These are phyloP conservation scores for Flexamia atlantica DNA, from an alignment of 2,888 invertebrate species.

Conservation along the genomic window DNA sequence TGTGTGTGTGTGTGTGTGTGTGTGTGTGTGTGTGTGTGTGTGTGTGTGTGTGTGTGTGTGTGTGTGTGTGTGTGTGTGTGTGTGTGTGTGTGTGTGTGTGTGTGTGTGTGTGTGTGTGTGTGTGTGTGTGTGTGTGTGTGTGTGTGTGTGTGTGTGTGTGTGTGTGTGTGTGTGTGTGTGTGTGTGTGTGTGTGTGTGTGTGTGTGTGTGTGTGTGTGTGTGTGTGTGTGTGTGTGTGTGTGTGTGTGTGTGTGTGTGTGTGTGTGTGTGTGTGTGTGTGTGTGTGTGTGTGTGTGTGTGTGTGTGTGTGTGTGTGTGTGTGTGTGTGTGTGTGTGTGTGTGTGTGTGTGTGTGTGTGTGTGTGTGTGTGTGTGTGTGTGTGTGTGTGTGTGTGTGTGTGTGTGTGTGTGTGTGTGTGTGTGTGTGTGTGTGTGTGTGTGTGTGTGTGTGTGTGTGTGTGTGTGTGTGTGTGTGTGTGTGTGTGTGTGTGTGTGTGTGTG, in stretches of 20 bases:
- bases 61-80: constrained; percentile 36
- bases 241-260: constrained; percentile 36
- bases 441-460: constrained; percentile 45
- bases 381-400: constrained; percentile 45
- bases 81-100: constrained; percentile 36
- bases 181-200: constrained; percentile 36
- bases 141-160: constrained; percentile 36
- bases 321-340: constrained; percentile 45
- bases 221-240: constrained; percentile 36
- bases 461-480: constrained; percentile 45
- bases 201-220: constrained; percentile 36
- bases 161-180: constrained; percentile 36
- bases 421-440: constrained; percentile 45
- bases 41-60: constrained; percentile 36
- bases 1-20: constrained; percentile 36
- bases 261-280: constrained; percentile 36
- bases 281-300: constrained; percentile 36
- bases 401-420: constrained; percentile 45
- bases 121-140: constrained; percentile 36
- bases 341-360: constrained; percentile 45
- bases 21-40: constrained; percentile 36
- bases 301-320: constrained; percentile 33
- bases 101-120: constrained; percentile 36
- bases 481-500: constrained; percentile 34
- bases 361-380: constrained; percentile 40